Evolutionary conservation across 2,797 vertebrate genomes (phyloP), one percentile per base, ranked within the genome.

Genomic region (Anabas testudineus): DNA sequence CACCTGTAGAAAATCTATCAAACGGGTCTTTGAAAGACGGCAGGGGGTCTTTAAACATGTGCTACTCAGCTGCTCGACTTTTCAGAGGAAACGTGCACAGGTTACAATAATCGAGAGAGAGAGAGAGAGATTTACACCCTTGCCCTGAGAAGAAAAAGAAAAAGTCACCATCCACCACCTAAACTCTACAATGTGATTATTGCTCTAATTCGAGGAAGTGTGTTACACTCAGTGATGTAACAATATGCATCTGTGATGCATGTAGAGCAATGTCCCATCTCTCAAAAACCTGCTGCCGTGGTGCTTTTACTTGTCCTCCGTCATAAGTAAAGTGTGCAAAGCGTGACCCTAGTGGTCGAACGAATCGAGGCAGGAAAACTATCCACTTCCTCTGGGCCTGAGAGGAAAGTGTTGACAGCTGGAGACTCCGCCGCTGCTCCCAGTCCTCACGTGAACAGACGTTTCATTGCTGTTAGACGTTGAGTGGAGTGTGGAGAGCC

Each of bases 101-200:
- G 83, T 87, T 92, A 92, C 92, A 92, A 87, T 71, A 87, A 83
- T 61, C 88, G 91, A 90, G 69, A 52, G 86, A 84, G 93, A 95
- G 91, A 90, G 69, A 52, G 86, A 84, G 93, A 95, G 96, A 97
- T 97, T 98, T 97, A 96, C 93, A 83, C 79, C 83, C 75, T 71
- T 57, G 85, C 82, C 78, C 76, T n/a, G 54, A 88, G n/a, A n/a
- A n/a, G n/a, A n/a, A n/a, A n/a, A 28, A 55, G 45, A 62, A 37
- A 58, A 64, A 59, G 2, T 21, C 42, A 87, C 87, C 90, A 88
- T 91, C 88, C 71, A 79, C 5, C 89, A 93, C 88, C 92, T 86
- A 71, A 89, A 93, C 94, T 92, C 91, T 87, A 81, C 88, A 87
- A 83, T 90, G 90, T 92, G 93, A 93, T 95, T 96, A 95, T 95